Base-by-base conservation (phyloP, 2,888 invertebrate species). In the Augochlorella aurata region DNA sequence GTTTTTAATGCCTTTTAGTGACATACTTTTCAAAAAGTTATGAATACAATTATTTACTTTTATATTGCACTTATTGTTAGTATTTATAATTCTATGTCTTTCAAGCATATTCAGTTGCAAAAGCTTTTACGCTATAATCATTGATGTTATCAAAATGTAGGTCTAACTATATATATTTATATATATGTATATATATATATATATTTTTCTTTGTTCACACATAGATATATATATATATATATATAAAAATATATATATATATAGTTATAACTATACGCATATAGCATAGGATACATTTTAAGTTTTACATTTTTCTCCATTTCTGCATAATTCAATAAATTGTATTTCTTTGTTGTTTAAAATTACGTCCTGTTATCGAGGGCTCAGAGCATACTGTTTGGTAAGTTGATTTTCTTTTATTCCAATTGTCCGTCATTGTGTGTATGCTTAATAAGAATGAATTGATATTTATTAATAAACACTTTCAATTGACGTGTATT, bases 331-430 rank as follows among this genome's bases (percentile, higher is more conserved):
- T 89, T 90, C 89, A 92, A 92, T 91, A 90, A 92, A 91, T 88
- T 86, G 87, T 92, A 86, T 93, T 93, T 93, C 90, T 93, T 90
- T 93, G 90, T 90, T 92, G 90, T 92, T 93, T 91, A 90, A 93
- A 93, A 92, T 92, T 90, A 93, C 93, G 90, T 90, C 92, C 92
- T 87, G 91, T 91, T 92, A 91, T 91, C 92, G 93, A 93, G 93
- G 92, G 91, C 92, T 92, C 91, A 89, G 91, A 92, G 91, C 90
- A 87, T 91, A 90, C 90, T 87, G 81, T 88, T 91, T 85, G 93
- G 93, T 93, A 93, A 93, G 93, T 93, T 90, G 82, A 89, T 79
- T 85, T 89, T 81, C 74, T 83, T 83, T 83, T 86, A 82, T 78
- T 85, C 81, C 81, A 83, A 81, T 79, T 84, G 73, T 84, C 80